Evolutionary conservation across 2,113 vertebrate genomes (phyloP).

Genomic region (Grantiella picta): DNA sequence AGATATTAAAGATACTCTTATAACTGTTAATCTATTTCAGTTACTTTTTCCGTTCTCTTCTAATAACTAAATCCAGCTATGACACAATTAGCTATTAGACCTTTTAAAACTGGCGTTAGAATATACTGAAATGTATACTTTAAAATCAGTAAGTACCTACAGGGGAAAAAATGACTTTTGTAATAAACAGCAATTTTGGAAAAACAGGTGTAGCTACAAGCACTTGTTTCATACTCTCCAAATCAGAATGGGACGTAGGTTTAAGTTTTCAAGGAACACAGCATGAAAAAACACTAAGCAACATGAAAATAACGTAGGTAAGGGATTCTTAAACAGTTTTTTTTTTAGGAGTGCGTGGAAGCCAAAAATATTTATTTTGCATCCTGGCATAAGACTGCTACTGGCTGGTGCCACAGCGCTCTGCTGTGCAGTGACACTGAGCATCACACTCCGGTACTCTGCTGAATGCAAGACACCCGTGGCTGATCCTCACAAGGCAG

Average conservation of each 20-base stretch:
- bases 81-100: not conserved
- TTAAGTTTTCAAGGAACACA: not conserved
- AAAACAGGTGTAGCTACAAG: not conserved
- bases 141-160: not conserved
- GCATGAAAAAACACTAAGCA: not conserved
- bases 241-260: not conserved
- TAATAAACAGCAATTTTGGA: not conserved
- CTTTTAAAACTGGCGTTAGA: not conserved
- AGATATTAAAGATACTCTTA: slow-evolving; percentile 38
- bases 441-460: not conserved
- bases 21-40: not conserved
- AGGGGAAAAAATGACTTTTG: not conserved
- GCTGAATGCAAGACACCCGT: not conserved
- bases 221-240: not conserved
- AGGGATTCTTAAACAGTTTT: not conserved
- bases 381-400: not conserved
- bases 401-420: not conserved
- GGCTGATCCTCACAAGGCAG: not conserved
- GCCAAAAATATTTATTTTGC: not conserved
- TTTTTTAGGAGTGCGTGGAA: not conserved
- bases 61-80: slow-evolving; percentile 15
- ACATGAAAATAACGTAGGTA: not conserved
- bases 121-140: not conserved
- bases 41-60: slow-evolving; percentile 25
- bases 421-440: rapidly evolving